Base-by-base conservation (phyloP, 64 coral and sea anemone species). In the Orbicella faveolata region DNA sequence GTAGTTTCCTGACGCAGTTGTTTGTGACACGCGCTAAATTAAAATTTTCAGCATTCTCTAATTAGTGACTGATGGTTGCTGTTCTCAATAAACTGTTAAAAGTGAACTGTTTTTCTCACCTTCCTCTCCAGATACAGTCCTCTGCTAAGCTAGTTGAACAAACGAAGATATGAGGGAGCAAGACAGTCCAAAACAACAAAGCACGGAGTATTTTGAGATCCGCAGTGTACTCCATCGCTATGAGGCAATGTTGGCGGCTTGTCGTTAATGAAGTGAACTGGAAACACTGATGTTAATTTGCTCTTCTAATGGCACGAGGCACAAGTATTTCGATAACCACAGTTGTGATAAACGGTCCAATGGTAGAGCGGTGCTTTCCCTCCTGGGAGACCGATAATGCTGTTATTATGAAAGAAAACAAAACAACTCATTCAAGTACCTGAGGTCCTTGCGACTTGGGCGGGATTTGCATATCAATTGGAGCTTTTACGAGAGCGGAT, bases 371-470 rank as follows among this genome's bases (percentile, higher is more conserved):
- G 26, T 72, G 2, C 25, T 15, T 48, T 85, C 21, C 37, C 82
- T 85, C 82, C 64, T 72, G 65, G n/a, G 82, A 72, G 20, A 55
- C 36, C 23, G n/a, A 85, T 85, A 85, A 85, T 85, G 41, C 64
- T 85, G 82, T 73, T 73, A 69, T 69, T 85, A 35, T 72, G 41
- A 66, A 36, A 44, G 34, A 68, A 85, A 72, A 85, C 82, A 85
- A 85, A 85, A 85, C 65, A 85, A 85, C 63, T 85, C 5, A 72
- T 85, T 85, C 64, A 85, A 85, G 82, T 85, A n/a, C 63, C 77
- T 14, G 19, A 73, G 82, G 82, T 85, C 20, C 82, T 85, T 73
- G 73, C 6, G 39, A 72, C 82, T 73, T 85, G 80, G 2, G 82
- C 64, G 12, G 30, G n/a, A 85, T 85, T 85, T 72, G 65, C 82